Evolutionary conservation across 2,888 invertebrate species (phyloP).

Genomic region (Acronicta leporina): DNA sequence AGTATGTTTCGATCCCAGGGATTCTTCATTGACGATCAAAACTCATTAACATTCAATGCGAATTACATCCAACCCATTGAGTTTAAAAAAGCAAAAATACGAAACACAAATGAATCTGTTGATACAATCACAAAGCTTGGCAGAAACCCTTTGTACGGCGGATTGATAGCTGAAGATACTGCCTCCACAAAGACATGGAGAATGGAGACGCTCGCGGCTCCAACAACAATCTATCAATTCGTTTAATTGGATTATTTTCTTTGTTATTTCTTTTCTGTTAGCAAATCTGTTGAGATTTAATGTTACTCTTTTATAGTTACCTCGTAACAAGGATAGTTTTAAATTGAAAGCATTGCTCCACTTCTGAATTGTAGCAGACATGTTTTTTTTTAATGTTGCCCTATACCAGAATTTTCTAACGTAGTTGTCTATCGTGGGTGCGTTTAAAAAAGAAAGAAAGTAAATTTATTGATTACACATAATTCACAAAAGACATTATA

Average conservation of each 20-base stretch:
- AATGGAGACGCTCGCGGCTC: conserved; percentile 57
- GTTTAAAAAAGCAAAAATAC: conserved; percentile 47
- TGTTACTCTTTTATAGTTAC: conserved; percentile 68
- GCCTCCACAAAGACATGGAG: conserved; percentile 78
- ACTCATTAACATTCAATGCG: conserved; percentile 47
- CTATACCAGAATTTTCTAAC: no score
- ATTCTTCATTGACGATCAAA: conserved; percentile 23
- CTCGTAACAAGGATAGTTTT: neutral
- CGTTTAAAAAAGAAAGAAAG: no score
- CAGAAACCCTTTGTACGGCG: conserved; percentile 70
- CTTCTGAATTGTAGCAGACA: neutral
- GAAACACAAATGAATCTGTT: conserved; percentile 50
- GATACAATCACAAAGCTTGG: conserved; percentile 73
- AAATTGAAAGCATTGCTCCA: neutral
- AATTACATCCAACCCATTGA: conserved; percentile 24
- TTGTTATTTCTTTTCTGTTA: conserved; percentile 77
- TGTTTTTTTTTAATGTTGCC: no score
- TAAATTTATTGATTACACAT: no score
- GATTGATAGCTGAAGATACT: conserved; percentile 77
- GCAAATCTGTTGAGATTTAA: conserved; percentile 77
- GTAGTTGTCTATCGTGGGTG: no score
- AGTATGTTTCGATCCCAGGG: no score
- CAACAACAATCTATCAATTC: conserved; percentile 83
- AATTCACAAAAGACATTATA: no score
- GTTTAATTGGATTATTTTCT: conserved; percentile 85